Evolutionary conservation across 1,140 invertebrate species (phyloP), one percentile per base, ranked within the genome.

Genomic region (Drosophila tristis): DNA sequence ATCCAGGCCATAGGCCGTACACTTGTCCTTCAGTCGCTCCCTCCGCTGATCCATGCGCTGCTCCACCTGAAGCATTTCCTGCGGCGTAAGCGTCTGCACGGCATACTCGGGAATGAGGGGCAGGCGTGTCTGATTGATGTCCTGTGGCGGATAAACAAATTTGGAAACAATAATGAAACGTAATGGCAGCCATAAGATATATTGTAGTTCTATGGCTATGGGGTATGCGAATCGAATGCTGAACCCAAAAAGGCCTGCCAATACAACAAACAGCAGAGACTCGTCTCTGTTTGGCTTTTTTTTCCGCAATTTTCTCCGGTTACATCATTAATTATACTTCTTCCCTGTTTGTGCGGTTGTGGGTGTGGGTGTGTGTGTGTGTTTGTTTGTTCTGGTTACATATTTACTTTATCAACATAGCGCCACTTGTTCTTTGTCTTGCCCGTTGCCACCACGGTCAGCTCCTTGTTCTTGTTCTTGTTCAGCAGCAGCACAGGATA

Each of bases 1-100:
- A 67, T 94, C 93, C 45, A 94, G 86, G 25, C 93, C 93, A 63
- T 92, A 92, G 63, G 93, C 91, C 11, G 92, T 60, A 67, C 94
- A 94, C 57, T 92, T 93, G 59, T 93, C 92, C 31, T 86, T 84
- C 47, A 94, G 79, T 71, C 93, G 93, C 71, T 93, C 93, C 16
- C 93, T 87, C 16, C 94, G 92, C 51, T 80, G 89, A 13, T 90
- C 85, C 87, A 94, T 92, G 50, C 93, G 92, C 48, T 92, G 78
- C 66, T 93, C 93, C 42, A 93, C 93, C 70, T 93, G 92, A 6
- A 90, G 91, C 62, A 92, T 81, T 80, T 92, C 91, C 58, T 72
- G 84, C 35, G 74, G 76, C 48, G 91, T 70, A 31, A 92, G 78
- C 20, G 87, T 82, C 56, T 91, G 87, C 59, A 91, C 78, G 44